Base-by-base conservation (phyloP, 2,113 vertebrate genomes). In the Amblyopsis rosae region DNA sequence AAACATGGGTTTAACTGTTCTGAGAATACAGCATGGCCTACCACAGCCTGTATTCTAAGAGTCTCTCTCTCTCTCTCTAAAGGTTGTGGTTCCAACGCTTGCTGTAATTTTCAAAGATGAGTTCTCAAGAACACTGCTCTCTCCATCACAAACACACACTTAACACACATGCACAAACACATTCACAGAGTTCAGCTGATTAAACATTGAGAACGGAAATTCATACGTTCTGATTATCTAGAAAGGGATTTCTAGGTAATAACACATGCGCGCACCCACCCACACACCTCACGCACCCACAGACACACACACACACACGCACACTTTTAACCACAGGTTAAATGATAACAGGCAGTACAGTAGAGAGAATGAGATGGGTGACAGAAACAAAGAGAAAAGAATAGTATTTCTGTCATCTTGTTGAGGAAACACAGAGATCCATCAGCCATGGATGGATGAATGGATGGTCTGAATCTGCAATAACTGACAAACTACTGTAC, bases 41-140 rank as follows among this genome's bases (percentile, higher is more conserved):
- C 79, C 79, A 61, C 79, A 63, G 73, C 73, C 69, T 80, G 65
- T 69, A 51, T 80, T 80, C 69, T 41, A 48, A 76, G 73, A 80
- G 73, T 65, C 60, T 56, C 33, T 32, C n/a, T 41, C n/a, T 45
- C 67, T 49, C 32, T 15, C n/a, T 12, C 49, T 1, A 50, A 50
- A 50, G 48, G 48, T 50, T 50, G 48, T 50, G 48, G 48, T 13
- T 50, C 48, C 48, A 10, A 12, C 13, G 48, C 13, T 50, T 50
- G 48, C 13, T 50, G 48, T 50, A 4, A 50, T 50, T 50, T 50
- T 11, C 10, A 13, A 11, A 12, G 11, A 26, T 13, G 47, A 35
- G 41, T 64, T 81, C 66, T 73, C 32, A 50, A 77, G 75, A 81
- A 74, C 62, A 2, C 0, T 9, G 53, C 62, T 58, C 33, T 45